Conservation (phyloP, 2,888 invertebrate species). For the Drosophila affinis region DNA sequence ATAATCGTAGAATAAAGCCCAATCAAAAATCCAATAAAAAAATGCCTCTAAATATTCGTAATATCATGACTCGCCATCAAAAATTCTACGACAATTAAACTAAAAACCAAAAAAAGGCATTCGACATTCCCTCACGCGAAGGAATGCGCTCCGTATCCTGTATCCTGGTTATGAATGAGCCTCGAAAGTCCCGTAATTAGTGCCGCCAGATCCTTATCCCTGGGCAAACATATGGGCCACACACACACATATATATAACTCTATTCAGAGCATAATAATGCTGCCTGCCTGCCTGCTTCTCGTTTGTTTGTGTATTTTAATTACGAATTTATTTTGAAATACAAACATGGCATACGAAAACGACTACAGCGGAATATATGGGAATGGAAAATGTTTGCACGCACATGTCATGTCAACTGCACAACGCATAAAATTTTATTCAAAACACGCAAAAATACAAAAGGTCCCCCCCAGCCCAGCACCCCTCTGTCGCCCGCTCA, state of each 20-base stretch:
- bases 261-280: conserved; percentile 62
- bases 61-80: conserved; percentile 22
- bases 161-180: conserved; percentile 58
- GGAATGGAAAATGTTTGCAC: conserved; percentile 79
- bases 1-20: too few species aligned
- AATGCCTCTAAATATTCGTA: conserved; percentile 10
- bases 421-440: conserved; percentile 78
- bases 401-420: conserved; percentile 80
- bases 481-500: neutral
- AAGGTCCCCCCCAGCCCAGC: conserved; percentile 5
- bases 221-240: conserved; percentile 43
- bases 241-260: conserved; percentile 73
- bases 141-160: conserved; percentile 5
- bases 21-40: neutral
- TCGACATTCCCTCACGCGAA: conserved; percentile 46
- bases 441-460: conserved; percentile 74
- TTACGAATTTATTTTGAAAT: conserved; percentile 77
- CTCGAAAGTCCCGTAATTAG: conserved; percentile 59
- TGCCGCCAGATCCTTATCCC: conserved; percentile 66
- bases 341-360: conserved; percentile 73
- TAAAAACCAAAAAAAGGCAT: conserved; percentile 28
- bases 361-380: conserved; percentile 48
- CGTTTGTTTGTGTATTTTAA: conserved; percentile 63
- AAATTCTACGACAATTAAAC: conserved; percentile 38
- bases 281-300: conserved; percentile 23